Evolutionary conservation across 53 echinoderm and acorn worm genomes (phyloP).

Genomic region (Crossaster papposus): DNA sequence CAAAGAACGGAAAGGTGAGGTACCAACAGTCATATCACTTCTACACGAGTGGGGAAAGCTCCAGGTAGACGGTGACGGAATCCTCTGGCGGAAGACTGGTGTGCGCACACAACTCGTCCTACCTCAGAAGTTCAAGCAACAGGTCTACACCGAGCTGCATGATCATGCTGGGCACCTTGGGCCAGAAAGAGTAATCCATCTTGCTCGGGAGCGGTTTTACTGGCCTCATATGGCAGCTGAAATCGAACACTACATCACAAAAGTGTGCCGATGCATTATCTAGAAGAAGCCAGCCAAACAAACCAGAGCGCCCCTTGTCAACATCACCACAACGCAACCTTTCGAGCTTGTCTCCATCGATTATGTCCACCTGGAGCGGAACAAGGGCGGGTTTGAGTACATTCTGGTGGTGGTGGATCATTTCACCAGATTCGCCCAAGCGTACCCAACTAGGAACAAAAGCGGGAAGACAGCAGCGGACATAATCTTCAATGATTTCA

Average conservation of each 20-base stretch:
- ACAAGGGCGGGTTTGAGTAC: too few species aligned
- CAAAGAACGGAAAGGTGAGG: conserved; percentile 5
- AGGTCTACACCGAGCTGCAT: conserved; percentile 40
- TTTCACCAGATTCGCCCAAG: too few species aligned
- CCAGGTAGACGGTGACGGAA: conserved; percentile 37
- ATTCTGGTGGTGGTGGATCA: too few species aligned
- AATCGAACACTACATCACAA: conserved; percentile 40
- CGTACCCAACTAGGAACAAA: conserved; percentile 58
- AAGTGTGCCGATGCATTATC: conserved; percentile 32
- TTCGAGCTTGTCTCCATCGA: conserved; percentile 41
- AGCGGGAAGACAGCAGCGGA: too few species aligned
- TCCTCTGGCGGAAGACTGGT: conserved; percentile 39
- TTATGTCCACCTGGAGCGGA: conserved; percentile 31
- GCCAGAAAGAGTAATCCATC: conserved; percentile 22
- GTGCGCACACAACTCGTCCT: conserved; percentile 44
- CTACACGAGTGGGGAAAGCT: conserved; percentile 65
- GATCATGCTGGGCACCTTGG: conserved; percentile 48
- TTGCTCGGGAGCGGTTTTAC: conserved; percentile 51
- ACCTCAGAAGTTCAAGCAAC: neutral
- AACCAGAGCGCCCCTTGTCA: conserved; percentile 16
- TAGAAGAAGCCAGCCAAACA: conserved; percentile 47
- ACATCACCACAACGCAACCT: conserved; percentile 41
- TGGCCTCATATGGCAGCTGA: conserved; percentile 60
- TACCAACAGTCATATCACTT: neutral
- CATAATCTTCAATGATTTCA: too few species aligned